These are phyloP conservation scores for Lasius platythorax DNA, from an alignment of 2,888 invertebrate species.

Conservation along the genomic window DNA sequence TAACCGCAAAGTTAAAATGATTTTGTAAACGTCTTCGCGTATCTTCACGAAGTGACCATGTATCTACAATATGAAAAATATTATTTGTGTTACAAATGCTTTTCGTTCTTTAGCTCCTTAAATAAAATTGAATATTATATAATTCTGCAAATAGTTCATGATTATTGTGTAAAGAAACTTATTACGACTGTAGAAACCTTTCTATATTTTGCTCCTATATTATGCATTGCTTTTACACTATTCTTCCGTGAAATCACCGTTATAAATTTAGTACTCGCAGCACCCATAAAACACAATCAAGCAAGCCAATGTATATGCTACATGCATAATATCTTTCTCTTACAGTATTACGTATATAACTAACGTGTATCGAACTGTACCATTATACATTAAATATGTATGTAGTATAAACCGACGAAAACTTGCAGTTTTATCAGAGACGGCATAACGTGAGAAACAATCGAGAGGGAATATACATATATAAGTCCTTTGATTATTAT, in stretches of 20 bases:
- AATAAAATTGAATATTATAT: background rate
- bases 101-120: background rate
- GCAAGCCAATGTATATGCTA: background rate
- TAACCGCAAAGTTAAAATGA: too few species aligned
- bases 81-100: background rate
- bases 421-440: background rate
- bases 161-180: background rate
- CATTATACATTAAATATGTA: conserved; percentile 24
- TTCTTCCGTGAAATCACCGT: background rate
- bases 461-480: background rate
- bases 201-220: background rate
- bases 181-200: background rate
- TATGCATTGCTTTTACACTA: background rate
- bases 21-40: too few species aligned
- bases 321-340: background rate
- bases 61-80: background rate
- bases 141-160: background rate
- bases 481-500: background rate
- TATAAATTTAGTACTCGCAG: background rate
- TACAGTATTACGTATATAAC: background rate
- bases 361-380: background rate
- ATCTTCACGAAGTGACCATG: background rate
- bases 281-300: background rate
- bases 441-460: background rate
- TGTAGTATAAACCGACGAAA: background rate